Base-by-base conservation (phyloP, 2,888 invertebrate species). In the Meganola albula region DNA sequence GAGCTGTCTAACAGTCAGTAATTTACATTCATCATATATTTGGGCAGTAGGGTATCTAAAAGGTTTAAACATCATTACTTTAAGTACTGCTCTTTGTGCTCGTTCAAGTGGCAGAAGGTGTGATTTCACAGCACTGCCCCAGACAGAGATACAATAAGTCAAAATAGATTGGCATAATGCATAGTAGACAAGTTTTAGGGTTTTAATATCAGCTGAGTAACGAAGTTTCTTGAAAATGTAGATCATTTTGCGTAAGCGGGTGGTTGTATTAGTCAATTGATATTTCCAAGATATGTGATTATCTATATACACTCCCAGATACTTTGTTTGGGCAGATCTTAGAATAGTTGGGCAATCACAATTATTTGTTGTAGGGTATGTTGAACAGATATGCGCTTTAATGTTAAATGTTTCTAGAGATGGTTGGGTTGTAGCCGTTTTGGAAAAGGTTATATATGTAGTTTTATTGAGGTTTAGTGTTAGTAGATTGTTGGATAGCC, bases 381-480 rank as follows among this genome's bases (percentile, higher is more conserved):
- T 30, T 16, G 24, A 30, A 13, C 25, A 25, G n/a, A 9, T 13
- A 25, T 25, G 25, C 13, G 25, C 25, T 25, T 14, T 25, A 13
- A 25, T 9, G 14, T 25, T 25, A 8, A 25, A 25, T 6, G 13
- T 14, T 24, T 30, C 24, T 24, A 24, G 10, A 24, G 14, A 30
- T 16, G 24, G 30, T 30, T 23, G 30, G 16, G 24, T 14, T 24
- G 24, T 8, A 24, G 24, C 14, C 11, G 30, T 24, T 24, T 30
- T 30, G 7, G 30, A 30, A 6, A 30, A 23, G 10, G 24, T 30
- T 8, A 30, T 30, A n/a, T 23, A 24, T 10, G 24, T 24, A 11
- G 23, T 30, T 30, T 30, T 30, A 1, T 23, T 30, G 16, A 30
- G 30, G 24, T 30, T 30, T 3, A 30, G 30, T 23, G 24, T 30